These are phyloP conservation scores for Helicorthomorpha holstii DNA, from an alignment of 1,140 invertebrate genomes.

Conservation along the genomic window DNA sequence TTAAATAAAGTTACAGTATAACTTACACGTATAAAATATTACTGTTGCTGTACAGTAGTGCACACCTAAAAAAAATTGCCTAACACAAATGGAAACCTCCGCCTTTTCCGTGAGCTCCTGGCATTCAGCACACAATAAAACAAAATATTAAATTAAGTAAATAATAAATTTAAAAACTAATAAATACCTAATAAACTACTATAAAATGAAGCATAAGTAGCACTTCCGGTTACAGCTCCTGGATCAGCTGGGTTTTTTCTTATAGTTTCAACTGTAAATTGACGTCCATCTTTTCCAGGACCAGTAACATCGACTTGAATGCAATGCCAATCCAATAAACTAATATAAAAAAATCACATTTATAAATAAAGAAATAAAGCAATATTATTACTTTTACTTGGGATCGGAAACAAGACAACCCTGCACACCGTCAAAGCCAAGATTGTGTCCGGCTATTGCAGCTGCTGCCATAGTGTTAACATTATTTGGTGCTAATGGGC, in stretches of 20 bases:
- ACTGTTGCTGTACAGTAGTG: too few species aligned
- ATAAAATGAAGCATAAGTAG: slow-evolving; percentile 37
- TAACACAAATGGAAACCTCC: background rate
- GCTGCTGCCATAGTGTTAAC: slow-evolving; percentile 42
- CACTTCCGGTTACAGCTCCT: slow-evolving; percentile 36
- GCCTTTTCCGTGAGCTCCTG: background rate
- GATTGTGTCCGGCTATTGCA: slow-evolving; percentile 36
- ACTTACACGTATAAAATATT: too few species aligned
- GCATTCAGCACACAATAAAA: background rate
- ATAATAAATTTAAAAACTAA: background rate
- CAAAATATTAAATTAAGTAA: background rate
- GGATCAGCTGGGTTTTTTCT: slow-evolving; percentile 36
- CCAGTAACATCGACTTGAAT: slow-evolving; percentile 38
- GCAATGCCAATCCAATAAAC: slow-evolving; percentile 36
- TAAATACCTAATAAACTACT: slow-evolving; percentile 21
- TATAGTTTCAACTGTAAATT: slow-evolving; percentile 33
- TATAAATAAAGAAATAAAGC: background rate
- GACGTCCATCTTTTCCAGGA: slow-evolving; percentile 22
- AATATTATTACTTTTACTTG: slow-evolving; percentile 20
- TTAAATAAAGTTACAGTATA: too few species aligned
- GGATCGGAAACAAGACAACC: slow-evolving; percentile 36
- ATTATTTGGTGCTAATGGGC: slow-evolving; percentile 41
- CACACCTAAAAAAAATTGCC: too few species aligned
- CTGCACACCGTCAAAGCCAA: slow-evolving; percentile 40
- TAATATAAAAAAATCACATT: slow-evolving; percentile 14